These are phyloP conservation scores for Papio anubis DNA, from an alignment of 2,113 vertebrate species.

Conservation along the genomic window DNA sequence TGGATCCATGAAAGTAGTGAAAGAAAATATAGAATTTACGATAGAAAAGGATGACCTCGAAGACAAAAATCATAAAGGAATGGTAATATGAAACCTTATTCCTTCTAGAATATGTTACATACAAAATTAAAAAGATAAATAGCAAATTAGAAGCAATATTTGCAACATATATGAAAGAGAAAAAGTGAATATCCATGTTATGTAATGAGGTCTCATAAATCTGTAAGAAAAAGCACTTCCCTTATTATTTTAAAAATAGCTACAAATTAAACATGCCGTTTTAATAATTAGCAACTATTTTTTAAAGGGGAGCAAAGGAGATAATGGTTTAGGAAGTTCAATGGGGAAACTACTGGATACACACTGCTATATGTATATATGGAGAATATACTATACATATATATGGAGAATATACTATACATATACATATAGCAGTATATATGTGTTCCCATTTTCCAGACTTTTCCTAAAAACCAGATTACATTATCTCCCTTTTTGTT, in stretches of 20 bases:
- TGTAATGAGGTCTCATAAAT: background rate
- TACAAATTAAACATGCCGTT: background rate
- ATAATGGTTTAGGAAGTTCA: background rate
- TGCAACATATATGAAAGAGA: background rate
- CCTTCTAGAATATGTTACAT: slow-evolving; percentile 1
- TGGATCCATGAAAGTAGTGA: background rate
- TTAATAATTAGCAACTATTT: background rate
- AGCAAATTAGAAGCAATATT: background rate
- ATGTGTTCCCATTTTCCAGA: background rate
- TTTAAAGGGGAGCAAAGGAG: background rate
- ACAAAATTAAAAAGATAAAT: background rate
- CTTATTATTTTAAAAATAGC: background rate
- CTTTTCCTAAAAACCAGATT: background rate
- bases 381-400: too few relatives aligned
- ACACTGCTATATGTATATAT: background rate
- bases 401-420: too few relatives aligned
- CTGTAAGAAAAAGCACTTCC: background rate
- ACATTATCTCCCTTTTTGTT: background rate
- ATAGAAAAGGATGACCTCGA: background rate
- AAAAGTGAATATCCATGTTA: background rate
- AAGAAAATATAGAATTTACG: background rate
- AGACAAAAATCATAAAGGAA: background rate
- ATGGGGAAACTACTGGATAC: too few relatives aligned
- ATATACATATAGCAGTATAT: background rate
- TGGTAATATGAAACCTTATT: background rate